These are phyloP conservation scores for Sandelia bainsii DNA, from an alignment of 2,797 vertebrate species.

Conservation along the genomic window DNA sequence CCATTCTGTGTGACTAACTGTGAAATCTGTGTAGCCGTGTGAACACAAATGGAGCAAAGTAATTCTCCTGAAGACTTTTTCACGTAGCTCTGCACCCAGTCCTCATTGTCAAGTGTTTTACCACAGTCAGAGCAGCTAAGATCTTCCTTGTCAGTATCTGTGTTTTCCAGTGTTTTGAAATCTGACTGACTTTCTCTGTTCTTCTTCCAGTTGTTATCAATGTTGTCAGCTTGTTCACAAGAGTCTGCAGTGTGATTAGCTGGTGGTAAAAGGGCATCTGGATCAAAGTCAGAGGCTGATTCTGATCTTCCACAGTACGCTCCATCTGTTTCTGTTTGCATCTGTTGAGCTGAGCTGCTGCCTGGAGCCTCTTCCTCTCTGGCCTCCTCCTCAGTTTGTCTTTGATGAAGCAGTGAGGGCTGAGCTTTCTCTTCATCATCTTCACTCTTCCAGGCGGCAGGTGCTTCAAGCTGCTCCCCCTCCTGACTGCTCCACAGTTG, in stretches of 20 bases:
- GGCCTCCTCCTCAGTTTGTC: not conserved
- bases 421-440: not conserved
- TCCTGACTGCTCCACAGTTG: not conserved
- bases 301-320: not conserved
- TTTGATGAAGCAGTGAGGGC: slow-evolving; percentile 1
- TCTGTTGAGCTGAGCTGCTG: not conserved
- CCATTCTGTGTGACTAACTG: not conserved
- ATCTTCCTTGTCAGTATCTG: not conserved
- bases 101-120: not conserved
- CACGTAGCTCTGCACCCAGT: not conserved
- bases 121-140: slow-evolving; percentile 1
- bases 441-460: slow-evolving; percentile 1
- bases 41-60: slow-evolving; percentile 7
- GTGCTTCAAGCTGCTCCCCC: not conserved
- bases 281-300: not conserved
- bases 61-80: not conserved
- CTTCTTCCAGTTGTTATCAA: not conserved
- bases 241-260: not conserved
- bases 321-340: not conserved
- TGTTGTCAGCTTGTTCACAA: not conserved
- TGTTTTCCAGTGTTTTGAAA: slow-evolving; percentile 1
- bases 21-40: not conserved
- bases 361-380: not conserved
- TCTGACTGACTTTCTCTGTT: not conserved
- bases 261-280: not conserved